Evolutionary conservation across 2,797 vertebrate genomes (phyloP).

Genomic region (Pempheris klunzingeri): DNA sequence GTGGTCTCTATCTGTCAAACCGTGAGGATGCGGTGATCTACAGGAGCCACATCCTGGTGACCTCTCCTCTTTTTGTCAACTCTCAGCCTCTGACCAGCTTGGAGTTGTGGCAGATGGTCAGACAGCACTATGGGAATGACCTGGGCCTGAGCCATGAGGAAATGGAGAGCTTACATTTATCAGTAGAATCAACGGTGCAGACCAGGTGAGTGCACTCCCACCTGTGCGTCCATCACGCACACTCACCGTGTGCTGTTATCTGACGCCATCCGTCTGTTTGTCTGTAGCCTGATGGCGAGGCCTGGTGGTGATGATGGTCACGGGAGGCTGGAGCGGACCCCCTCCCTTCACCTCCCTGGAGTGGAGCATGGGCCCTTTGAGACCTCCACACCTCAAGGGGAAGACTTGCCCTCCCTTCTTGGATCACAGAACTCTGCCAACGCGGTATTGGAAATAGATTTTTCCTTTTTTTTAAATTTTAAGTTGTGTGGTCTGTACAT

Average conservation of each 20-base stretch:
- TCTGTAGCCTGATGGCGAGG: constrained; percentile 72
- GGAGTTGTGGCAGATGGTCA: constrained; percentile 94
- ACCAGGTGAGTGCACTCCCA: constrained; percentile 82
- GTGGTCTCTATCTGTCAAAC: neutral
- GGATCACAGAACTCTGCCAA: constrained; percentile 63
- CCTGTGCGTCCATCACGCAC: neutral
- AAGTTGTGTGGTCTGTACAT: neutral
- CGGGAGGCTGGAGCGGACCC: constrained; percentile 68
- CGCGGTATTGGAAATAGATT: constrained; percentile 54
- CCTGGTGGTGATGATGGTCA: constrained; percentile 70
- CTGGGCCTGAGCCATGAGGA: constrained; percentile 94
- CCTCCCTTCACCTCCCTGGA: constrained; percentile 73
- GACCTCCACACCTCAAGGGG: constrained; percentile 77
- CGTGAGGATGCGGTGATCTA: neutral
- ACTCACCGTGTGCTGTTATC: too few species aligned
- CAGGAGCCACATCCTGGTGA: neutral
- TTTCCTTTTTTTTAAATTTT: neutral
- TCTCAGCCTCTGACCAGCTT: constrained; percentile 84
- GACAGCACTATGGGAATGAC: constrained; percentile 94
- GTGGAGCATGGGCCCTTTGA: constrained; percentile 73
- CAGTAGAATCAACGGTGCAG: constrained; percentile 85
- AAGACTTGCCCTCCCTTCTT: constrained; percentile 70
- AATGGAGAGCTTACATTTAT: constrained; percentile 90
- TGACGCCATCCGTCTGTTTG: constrained; percentile 20
- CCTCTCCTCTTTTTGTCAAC: neutral